These are phyloP conservation scores for Ephydatia muelleri DNA, from an alignment of 37 sponge, comb jelly and placozoan species.

Conservation along the genomic window DNA sequence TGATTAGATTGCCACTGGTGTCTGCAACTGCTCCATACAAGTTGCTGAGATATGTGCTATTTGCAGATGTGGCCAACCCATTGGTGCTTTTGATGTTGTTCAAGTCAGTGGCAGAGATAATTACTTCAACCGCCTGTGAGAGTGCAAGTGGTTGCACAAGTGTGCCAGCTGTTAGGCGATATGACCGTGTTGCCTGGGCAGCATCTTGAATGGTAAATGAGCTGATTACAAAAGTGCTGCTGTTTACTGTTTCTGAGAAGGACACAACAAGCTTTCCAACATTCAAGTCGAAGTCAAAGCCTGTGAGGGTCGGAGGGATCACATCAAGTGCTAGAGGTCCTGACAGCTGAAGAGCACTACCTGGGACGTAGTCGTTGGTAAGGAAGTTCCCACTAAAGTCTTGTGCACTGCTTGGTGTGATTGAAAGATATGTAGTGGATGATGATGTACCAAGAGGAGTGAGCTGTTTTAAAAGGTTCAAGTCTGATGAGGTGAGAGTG, in stretches of 20 bases:
- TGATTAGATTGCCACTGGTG: conserved; percentile 54
- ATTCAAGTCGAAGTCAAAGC: conserved; percentile 64
- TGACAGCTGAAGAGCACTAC: conserved; percentile 23
- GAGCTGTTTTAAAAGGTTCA: conserved; percentile 59
- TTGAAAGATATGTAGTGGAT: conserved; percentile 70
- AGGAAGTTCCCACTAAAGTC: conserved; percentile 75
- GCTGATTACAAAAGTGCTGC: conserved; percentile 36
- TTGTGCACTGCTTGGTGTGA: conserved; percentile 42
- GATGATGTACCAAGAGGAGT: conserved; percentile 53
- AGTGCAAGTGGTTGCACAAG: conserved; percentile 10
- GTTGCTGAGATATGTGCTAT: conserved; percentile 70
- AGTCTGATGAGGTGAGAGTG: conserved; percentile 36
- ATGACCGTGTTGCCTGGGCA: neutral
- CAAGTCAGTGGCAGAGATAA: conserved; percentile 44
- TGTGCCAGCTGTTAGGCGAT: conserved; percentile 27
- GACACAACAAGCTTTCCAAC: conserved; percentile 49
- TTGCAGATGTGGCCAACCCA: conserved; percentile 68
- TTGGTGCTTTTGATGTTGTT: conserved; percentile 67
- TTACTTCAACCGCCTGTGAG: conserved; percentile 36
- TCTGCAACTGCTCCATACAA: conserved; percentile 51
- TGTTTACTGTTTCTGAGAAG: conserved; percentile 78
- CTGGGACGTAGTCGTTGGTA: neutral
- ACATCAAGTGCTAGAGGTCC: conserved; percentile 40
- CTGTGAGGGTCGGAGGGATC: conserved; percentile 42
- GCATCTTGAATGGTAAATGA: conserved; percentile 47